phyloP scores from a whole-genome alignment of 2,113 vertebrate genomes.

The Rhinopomastus cyanomelas region DNA sequence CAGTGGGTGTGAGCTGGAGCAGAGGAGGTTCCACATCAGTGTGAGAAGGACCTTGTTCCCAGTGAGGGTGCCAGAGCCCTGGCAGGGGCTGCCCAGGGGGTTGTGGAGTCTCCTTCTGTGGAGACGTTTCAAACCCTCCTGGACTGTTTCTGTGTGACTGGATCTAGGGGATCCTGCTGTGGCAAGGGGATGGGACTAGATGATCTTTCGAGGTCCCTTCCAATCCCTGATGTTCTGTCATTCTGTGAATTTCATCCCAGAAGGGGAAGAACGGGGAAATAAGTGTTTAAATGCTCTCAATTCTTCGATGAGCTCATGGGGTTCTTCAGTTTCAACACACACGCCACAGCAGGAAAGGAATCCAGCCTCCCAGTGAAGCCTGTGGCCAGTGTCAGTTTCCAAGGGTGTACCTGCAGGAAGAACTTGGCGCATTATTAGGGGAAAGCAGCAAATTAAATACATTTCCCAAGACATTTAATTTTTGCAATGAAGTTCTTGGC shows the following conservation, averaged over 20 bases:
- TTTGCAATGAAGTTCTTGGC: slow-evolving; percentile 37
- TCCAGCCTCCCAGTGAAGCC: slow-evolving; percentile 2
- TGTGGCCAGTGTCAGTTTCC: slow-evolving; percentile 9
- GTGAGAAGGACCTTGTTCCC: no score
- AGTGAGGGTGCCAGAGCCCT: no score
- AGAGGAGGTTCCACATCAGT: no score
- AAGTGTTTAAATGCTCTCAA: slow-evolving; percentile 19
- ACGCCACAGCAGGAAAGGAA: background rate
- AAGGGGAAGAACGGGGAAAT: slow-evolving; percentile 34
- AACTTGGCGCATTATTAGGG: background rate
- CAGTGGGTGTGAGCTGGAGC: no score
- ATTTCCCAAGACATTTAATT: slow-evolving; percentile 38
- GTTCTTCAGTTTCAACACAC: slow-evolving; percentile 11
- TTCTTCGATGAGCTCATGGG: slow-evolving; percentile 47
- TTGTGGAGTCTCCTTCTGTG: no score
- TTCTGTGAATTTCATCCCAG: slow-evolving; percentile 34
- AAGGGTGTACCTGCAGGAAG: slow-evolving; percentile 42
- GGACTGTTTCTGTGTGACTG: no score
- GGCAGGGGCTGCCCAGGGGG: no score
- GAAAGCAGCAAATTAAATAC: slow-evolving; percentile 40
- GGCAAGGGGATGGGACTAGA: no score
- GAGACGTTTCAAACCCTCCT: no score
- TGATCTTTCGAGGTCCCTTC: no score
- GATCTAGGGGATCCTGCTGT: no score
- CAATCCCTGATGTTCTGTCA: background rate